Evolutionary conservation across 2,113 vertebrate genomes (phyloP), one percentile per base, ranked within the genome.

Genomic region (Craseonycteris thonglongyai): DNA sequence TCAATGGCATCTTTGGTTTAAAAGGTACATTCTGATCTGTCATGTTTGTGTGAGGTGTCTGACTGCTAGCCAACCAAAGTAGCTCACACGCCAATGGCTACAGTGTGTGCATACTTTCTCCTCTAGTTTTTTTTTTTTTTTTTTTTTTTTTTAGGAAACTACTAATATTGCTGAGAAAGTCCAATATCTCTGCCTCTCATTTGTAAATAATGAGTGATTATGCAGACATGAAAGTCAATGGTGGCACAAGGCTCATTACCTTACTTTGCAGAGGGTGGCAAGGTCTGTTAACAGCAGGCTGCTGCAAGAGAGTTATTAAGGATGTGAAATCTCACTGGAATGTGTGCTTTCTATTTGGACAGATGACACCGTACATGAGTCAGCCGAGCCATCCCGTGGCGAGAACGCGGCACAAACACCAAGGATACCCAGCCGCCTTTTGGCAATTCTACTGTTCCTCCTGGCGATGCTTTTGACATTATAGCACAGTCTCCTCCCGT

Each of bases 351-450:
- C 97, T 98, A 22, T 99, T 98, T 98, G 98, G 98, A 98, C 98
- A 99, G 99, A 99, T 98, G 99, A 99, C 97, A 99, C 99, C 58
- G 99, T 99, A 97, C 99, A 99, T 93, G 99, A 99, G 98, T 99
- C 99, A 90, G 99, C 99, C 94, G 99, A 99, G 98, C 99, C 99
- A 96, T 99, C 99, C 98, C 99, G 99, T 96, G 99, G 99, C 13
- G 99, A 99, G 88, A 99, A 99, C 6, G 98, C 98, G 8, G 99
- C 99, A 65, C 98, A 98, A 51, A 98, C 98, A 97, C 98, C 98
- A 75, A 99, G 98, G 98, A 99, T 99, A 98, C 98, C 99, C 96
- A 98, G 98, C 97, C 97, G 91, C 91, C 98, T 99, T 96, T 98
- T 99, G 98, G 98, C 99, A 96, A 98, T 98, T 93, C 97, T 99